Percentiles rank a stretch among this genome's conserved stretches.
Evolutionary conservation across 2,888 invertebrate species (phyloP).

Genomic region (Rutpela maculata): DNA sequence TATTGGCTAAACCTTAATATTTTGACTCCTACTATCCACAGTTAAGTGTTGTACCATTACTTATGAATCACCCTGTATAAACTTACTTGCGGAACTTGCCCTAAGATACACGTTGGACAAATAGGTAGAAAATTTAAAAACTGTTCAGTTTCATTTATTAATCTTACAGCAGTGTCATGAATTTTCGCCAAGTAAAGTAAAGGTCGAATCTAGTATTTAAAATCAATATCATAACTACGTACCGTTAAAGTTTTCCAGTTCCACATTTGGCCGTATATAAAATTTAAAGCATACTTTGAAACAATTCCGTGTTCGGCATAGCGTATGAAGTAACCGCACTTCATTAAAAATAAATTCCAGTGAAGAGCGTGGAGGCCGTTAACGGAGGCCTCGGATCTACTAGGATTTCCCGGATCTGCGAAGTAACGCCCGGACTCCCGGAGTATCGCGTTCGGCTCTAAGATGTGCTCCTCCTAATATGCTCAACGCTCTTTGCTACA

Average conservation of each 20-base stretch:
- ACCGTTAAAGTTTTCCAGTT: constrained; percentile 3
- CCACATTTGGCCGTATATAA: constrained; percentile 10
- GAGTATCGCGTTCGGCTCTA: constrained; percentile 43
- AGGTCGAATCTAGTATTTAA: too few relatives aligned
- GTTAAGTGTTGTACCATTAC: too few relatives aligned
- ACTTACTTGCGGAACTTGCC: too few relatives aligned
- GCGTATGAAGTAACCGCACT: constrained; percentile 68
- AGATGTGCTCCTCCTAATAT: constrained; percentile 47
- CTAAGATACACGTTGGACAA: too few relatives aligned
- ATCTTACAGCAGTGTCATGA: too few relatives aligned
- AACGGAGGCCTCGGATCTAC: constrained; percentile 73
- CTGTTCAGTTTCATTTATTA: too few relatives aligned
- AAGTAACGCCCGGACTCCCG: constrained; percentile 45
- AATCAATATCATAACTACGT: too few relatives aligned
- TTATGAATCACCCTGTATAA: too few relatives aligned
- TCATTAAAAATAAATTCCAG: constrained; percentile 77
- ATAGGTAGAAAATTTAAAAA: too few relatives aligned
- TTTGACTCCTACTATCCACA: too few relatives aligned
- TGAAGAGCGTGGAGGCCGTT: constrained; percentile 68
- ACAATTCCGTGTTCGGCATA: constrained; percentile 38
- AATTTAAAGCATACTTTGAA: constrained; percentile 32
- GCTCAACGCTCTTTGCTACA: constrained; percentile 44
- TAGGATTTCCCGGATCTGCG: constrained; percentile 73
- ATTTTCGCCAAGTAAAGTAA: too few relatives aligned
- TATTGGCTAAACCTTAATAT: too few relatives aligned